Base-by-base conservation (phyloP, 2,797 vertebrate species). In the Thalassophryne amazonica region DNA sequence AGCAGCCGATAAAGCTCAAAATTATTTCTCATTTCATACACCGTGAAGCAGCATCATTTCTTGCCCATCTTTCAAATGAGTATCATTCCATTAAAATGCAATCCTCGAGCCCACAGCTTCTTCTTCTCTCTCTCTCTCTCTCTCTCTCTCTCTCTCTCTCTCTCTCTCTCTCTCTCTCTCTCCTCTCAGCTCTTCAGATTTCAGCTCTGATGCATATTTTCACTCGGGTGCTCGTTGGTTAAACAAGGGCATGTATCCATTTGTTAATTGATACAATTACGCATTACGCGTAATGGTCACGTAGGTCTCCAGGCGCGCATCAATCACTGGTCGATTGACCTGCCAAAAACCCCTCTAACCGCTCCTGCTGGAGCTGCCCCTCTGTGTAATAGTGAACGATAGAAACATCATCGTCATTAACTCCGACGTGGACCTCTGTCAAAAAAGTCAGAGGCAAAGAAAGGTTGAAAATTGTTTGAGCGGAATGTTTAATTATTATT, bases 201-300 rank as follows among this genome's bases (percentile, higher is more conserved):
- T 83, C 80, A 80, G 87, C 85, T 88, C 88, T 75, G 80, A 90
- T 86, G 88, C 86, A 86, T 78, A 86, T 85, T 80, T 80, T 83
- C 84, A 78, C 63, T 80, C 66, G 85, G 83, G 88, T 87, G 83
- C 70, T 80, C 63, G 69, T 79, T 90, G 87, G 87, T 90, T 90
- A 89, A 93, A 93, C 91, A 91, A 90, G 88, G 84, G 79, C 87
- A 89, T 87, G 86, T 82, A 89, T 86, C 89, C 86, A 92, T 91
- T 92, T 90, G 91, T 92, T 94, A 94, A 94, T 93, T 93, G 93
- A 90, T 87, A 91, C 89, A 92, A 94, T 94, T 93, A 93, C 81
- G 87, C 81, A 83, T 83, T 66, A 83, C 77, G 85, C 78, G 83
- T 89, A 89, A 90, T 86, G 90, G 90, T 88, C 86, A 86, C 80